Base-by-base conservation (phyloP, 1,140 invertebrate genomes). In the Drosophila subpulchrella region DNA sequence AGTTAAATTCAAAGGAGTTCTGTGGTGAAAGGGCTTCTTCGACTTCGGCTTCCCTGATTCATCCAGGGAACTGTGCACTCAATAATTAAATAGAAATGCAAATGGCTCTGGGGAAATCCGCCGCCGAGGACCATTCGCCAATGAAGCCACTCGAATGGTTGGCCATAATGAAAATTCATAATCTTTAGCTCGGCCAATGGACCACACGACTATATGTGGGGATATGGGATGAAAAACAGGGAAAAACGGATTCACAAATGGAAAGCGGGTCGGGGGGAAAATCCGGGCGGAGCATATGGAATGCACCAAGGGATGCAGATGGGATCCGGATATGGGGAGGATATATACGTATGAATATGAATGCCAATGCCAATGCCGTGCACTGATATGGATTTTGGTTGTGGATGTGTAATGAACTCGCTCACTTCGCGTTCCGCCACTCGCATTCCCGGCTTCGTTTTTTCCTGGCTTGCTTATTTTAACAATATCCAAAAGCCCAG, bases 91-190 rank as follows among this genome's bases (percentile, higher is more conserved):
- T 71, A 58, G 66, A 56, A 48, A 71, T 50, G 41, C 42, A 70
- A 66, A 46, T 39, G 65, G 24, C 13, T 27, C 3, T 13, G 38
- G 36, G 41, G 17, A 39, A 6, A 30, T 51, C 4, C 65, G 36
- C 15, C 20, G 27, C 27, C 27, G 27, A 13, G 30, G 48, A 75
- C 24, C 57, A 44, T 51, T 27, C 48, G 61, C 44, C 59, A 75
- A 67, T 67, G 60, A 67, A 59, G 72, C 73, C 42, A 76, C 48
- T 76, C 47, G 47, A 66, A 39, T 42, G 34, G 3, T 24, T 81
- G 50, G 74, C 59, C 78, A 67, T 85, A 85, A 88, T 88, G 82
- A 78, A 88, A 85, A 88, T 82, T 78, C 83, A 85, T 78, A 88
- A 85, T 82, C 82, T 81, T 57, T 57, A 42, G 38, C 58, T 54